These are phyloP conservation scores for Chironomus striatipennis DNA, from an alignment of 1,140 invertebrate genomes.

Conservation along the genomic window DNA sequence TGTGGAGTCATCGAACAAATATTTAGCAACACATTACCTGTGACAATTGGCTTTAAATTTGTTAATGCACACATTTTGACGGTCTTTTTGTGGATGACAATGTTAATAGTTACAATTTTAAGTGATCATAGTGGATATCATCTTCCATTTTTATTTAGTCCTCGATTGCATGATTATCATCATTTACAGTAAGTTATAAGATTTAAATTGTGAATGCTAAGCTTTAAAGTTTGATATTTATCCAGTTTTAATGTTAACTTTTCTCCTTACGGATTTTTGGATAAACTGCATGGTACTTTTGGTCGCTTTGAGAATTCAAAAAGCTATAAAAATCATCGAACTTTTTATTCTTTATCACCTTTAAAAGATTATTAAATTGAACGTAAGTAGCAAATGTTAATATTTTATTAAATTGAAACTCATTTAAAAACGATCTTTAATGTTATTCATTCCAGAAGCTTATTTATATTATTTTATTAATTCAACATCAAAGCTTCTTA, in stretches of 20 bases:
- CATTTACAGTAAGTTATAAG: conserved; percentile 74
- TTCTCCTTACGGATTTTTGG: neutral
- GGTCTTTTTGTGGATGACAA: conserved; percentile 67
- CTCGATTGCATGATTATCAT: conserved; percentile 83
- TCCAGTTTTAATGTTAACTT: neutral
- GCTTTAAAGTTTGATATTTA: neutral
- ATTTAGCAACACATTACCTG: conserved; percentile 74
- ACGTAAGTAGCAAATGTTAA: no score
- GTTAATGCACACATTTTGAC: conserved; percentile 70
- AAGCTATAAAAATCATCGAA: neutral
- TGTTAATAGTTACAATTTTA: conserved; percentile 69
- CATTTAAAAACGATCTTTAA: no score
- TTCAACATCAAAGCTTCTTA: no score
- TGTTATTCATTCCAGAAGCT: no score
- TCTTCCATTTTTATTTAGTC: conserved; percentile 75
- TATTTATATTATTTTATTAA: no score
- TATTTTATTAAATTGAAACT: no score
- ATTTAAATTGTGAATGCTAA: neutral
- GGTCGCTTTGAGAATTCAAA: neutral
- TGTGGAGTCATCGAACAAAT: conserved; percentile 81
- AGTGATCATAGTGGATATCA: conserved; percentile 83
- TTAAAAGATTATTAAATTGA: no score
- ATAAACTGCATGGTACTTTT: neutral
- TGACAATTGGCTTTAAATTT: conserved; percentile 63
- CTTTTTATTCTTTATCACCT: neutral